phyloP scores from a whole-genome alignment of 2,113 vertebrate species.

The Gavialis gangeticus region DNA sequence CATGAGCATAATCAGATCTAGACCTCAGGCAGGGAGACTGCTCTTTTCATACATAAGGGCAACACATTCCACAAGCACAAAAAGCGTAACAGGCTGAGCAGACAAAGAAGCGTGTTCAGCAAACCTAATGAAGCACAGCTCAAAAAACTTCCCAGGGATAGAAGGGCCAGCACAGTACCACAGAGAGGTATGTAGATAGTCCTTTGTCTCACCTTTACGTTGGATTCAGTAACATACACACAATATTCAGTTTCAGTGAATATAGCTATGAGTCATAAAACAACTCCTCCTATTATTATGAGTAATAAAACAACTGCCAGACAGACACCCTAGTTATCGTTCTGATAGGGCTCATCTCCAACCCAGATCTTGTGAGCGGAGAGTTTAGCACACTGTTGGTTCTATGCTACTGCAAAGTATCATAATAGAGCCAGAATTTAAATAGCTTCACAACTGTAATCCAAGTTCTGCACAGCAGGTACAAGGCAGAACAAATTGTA shows the following conservation, averaged over 20 bases:
- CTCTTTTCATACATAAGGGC: not conserved
- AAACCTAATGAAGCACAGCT: not conserved
- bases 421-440: not conserved
- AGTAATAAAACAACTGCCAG: not conserved
- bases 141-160: accelerated
- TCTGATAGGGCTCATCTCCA: not conserved
- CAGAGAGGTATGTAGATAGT: not conserved
- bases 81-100: not conserved
- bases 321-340: not conserved
- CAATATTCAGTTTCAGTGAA: not conserved
- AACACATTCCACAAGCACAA: not conserved
- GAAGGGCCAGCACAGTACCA: not conserved
- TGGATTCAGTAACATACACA: not conserved
- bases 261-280: not conserved
- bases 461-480: not conserved
- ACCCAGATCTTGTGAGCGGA: not conserved
- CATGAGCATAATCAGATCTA: not conserved
- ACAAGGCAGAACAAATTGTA: not conserved
- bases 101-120: not conserved
- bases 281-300: not conserved
- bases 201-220: not conserved
- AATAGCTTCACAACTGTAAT: not conserved
- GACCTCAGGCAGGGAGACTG: not conserved
- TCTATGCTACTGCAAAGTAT: not conserved
- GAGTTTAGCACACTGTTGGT: not conserved